Percentiles rank a stretch among this genome's conserved stretches.
phyloP scores from a whole-genome alignment of 2,888 invertebrate species.

The Cephalotes varians region DNA sequence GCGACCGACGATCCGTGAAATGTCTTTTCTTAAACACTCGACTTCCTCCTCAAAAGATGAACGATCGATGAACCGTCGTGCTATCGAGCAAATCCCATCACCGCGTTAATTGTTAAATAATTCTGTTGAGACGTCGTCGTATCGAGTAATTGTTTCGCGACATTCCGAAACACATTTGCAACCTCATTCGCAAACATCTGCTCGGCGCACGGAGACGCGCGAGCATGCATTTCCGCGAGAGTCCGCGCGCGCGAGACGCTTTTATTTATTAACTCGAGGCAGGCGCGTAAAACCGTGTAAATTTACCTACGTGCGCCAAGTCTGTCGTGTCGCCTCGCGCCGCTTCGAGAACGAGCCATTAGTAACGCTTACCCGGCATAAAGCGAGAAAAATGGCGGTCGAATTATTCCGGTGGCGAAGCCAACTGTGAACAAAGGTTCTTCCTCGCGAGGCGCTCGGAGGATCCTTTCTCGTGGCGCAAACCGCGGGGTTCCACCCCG shows the following conservation, averaged over 20 bases:
- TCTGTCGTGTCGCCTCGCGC: constrained; percentile 37
- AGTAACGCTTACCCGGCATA: constrained; percentile 82
- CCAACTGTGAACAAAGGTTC: constrained; percentile 73
- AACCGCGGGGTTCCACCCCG: constrained; percentile 69
- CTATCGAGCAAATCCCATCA: background rate
- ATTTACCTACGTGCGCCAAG: constrained; percentile 46
- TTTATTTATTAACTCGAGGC: constrained; percentile 42
- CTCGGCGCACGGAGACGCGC: background rate
- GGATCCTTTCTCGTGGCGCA: constrained; percentile 60
- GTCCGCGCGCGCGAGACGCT: background rate
- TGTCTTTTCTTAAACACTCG: constrained; percentile 60
- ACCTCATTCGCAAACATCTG: background rate
- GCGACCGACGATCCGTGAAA: constrained; percentile 63
- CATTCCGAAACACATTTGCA: background rate
- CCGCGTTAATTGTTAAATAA: background rate
- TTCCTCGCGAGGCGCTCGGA: constrained; percentile 63
- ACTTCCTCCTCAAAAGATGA: background rate
- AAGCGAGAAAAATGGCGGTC: constrained; percentile 82
- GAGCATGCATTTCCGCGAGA: background rate
- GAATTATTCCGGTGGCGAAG: constrained; percentile 78
- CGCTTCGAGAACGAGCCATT: constrained; percentile 72
- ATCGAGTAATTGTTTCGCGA: background rate
- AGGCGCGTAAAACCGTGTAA: constrained; percentile 46
- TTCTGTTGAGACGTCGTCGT: background rate
- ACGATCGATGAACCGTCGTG: background rate